Base-by-base conservation (phyloP, 1,140 invertebrate species). In the Heterodera schachtii region DNA sequence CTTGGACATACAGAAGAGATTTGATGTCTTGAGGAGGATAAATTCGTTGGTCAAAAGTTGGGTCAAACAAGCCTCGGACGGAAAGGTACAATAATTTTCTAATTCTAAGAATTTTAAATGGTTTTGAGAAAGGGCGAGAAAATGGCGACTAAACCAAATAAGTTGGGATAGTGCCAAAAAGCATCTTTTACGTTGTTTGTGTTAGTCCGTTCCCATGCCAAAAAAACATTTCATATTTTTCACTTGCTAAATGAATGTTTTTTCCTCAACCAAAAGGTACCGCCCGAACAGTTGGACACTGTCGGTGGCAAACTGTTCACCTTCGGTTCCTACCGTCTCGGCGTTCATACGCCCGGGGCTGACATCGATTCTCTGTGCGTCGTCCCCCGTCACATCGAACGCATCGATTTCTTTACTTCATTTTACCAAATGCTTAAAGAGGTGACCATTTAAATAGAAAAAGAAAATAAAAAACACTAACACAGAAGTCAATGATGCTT, bases 291-390 rank as follows among this genome's bases (percentile, higher is more conserved):
- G 0, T 94, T 95, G 8, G 91, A 92, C 70, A 90, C 88, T 81
- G 92, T 97, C 83, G 96, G 97, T 73, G 98, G 98, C 5, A 98
- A 98, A 92, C 96, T 99, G 81, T 98, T 96, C 88, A 99, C 98
- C 46, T 99, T 99, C 92, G 98, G 98, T 73, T 99, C 97, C 75
- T 99, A 94, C 87, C 90, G 93, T 78, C 90, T 94, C n/a, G 93
- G 95, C 90, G 94, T 99, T n/a, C 96, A 99, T 90, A 96, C 91
- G 5, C 91, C 92, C 91, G 92, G 97, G 69, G 97, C 97, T 87
- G 98, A 99, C 93, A 99, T 99, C 89, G 98, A 99, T 92, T 97
- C 97, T 0, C 90, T 99, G 0, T 98, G 96, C 92, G 96, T 99
- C 57, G 96, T 95, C 46, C 98, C 98, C 3, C 92, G 96, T 81